Evolutionary conservation across 2,888 invertebrate species (phyloP).

Genomic region (Nowickia ferox): DNA sequence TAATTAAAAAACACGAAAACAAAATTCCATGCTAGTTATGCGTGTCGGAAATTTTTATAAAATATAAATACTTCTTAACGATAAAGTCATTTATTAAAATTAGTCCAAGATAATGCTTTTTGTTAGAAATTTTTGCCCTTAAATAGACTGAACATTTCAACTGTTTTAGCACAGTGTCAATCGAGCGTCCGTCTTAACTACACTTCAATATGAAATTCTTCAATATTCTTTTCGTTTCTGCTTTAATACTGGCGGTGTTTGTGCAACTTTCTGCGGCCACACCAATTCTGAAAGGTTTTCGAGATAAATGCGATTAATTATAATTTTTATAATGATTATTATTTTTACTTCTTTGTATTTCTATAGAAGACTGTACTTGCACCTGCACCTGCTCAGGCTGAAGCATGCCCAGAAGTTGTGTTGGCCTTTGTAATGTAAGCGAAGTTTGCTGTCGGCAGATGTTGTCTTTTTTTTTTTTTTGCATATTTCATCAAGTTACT

Average conservation of each 20-base stretch:
- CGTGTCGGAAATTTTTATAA: neutral
- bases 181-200: neutral
- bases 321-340: neutral
- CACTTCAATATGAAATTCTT: conserved; percentile 7
- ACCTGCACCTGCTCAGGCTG: neutral
- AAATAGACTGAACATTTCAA: neutral
- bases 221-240: neutral
- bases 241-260: neutral
- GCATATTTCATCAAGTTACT: too few species aligned
- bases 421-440: neutral
- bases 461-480: neutral
- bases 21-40: neutral
- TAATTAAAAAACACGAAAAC: neutral
- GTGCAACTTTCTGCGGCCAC: neutral
- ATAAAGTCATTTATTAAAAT: neutral
- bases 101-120: neutral
- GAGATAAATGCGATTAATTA: neutral
- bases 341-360: neutral
- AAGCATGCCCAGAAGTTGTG: neutral
- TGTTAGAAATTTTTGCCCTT: neutral
- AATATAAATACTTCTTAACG: neutral
- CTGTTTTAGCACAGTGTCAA: neutral
- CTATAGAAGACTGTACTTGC: neutral
- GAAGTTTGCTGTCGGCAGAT: neutral
- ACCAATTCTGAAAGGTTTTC: neutral